These are phyloP conservation scores for Syngnathus typhle DNA, from an alignment of 2,113 vertebrate genomes.

Conservation along the genomic window DNA sequence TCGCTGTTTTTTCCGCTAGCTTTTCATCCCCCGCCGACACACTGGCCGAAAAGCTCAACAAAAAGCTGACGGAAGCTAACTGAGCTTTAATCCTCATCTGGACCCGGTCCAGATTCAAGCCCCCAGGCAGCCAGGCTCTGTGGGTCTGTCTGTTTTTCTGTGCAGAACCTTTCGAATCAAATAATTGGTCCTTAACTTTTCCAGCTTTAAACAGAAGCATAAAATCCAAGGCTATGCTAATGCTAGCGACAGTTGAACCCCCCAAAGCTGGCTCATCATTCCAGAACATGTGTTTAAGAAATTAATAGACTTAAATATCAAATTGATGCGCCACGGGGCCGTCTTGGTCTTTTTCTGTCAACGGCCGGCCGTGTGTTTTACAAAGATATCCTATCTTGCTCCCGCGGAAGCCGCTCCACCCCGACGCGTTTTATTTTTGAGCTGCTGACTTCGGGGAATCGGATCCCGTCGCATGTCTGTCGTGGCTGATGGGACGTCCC, in stretches of 20 bases:
- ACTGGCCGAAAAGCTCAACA: conserved; percentile 47
- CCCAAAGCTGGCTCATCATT: neutral
- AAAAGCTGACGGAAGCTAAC: conserved; percentile 51
- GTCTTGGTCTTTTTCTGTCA: conserved; percentile 9
- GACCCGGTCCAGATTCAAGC: conserved; percentile 54
- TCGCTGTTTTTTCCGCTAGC: conserved; percentile 2
- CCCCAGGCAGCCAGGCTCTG: conserved; percentile 25
- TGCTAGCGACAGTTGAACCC: neutral
- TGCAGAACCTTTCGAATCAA: neutral
- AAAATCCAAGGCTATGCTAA: neutral
- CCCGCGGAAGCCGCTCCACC: conserved; percentile 24
- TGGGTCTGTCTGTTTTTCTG: conserved; percentile 19
- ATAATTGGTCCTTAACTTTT: neutral
- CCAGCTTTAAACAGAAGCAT: neutral
- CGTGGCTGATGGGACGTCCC: neutral
- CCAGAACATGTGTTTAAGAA: neutral
- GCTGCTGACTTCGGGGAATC: conserved; percentile 69
- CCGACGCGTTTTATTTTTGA: conserved; percentile 59
- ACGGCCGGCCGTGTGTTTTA: conserved; percentile 27
- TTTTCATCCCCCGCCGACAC: conserved; percentile 17
- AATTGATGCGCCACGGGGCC: neutral
- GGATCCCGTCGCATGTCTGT: conserved; percentile 46
- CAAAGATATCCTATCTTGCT: conserved; percentile 52
- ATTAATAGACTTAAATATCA: neutral
- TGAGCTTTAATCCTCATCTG: conserved; percentile 59